A percentile compares a stretch with the other conserved stretches of the same genome.
Evolutionary conservation across 2,888 invertebrate genomes (phyloP).

Genomic region (Synanthedon vespiformis): DNA sequence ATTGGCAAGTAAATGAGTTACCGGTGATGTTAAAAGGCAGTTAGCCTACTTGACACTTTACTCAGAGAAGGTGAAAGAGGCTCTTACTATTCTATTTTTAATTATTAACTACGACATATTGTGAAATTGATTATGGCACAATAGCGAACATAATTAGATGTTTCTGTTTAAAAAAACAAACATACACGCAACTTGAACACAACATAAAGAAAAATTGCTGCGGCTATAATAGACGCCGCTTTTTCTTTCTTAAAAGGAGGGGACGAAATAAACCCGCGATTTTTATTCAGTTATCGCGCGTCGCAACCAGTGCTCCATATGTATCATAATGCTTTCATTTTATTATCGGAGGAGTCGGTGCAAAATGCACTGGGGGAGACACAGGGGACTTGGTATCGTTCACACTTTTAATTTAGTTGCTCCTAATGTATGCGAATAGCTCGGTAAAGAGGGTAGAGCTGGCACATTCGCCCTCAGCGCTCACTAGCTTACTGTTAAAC

Average conservation of each 20-base stretch:
- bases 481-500: conserved; percentile 54
- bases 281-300: conserved; percentile 53
- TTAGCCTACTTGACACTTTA: no score
- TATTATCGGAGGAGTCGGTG: conserved; percentile 44
- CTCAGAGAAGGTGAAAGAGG: no score
- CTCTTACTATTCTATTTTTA: no score
- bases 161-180: neutral
- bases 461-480: conserved; percentile 20
- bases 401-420: conserved; percentile 70
- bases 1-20: no score
- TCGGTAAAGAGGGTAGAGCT: conserved; percentile 35
- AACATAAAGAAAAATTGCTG: conserved; percentile 13
- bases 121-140: no score
- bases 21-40: no score
- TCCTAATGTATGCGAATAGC: conserved; percentile 65
- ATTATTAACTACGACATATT: no score
- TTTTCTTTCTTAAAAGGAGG: conserved; percentile 28
- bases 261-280: conserved; percentile 44
- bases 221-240: conserved; percentile 20
- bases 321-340: conserved; percentile 64
- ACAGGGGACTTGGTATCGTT: conserved; percentile 46
- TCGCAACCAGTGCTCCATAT: conserved; percentile 53
- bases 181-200: neutral
- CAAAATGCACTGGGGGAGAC: conserved; percentile 25
- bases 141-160: no score